Percentiles rank a stretch among this genome's conserved stretches.
Evolutionary conservation across 2,888 invertebrate genomes (phyloP).

Genomic region (Tetragnatha montana): DNA sequence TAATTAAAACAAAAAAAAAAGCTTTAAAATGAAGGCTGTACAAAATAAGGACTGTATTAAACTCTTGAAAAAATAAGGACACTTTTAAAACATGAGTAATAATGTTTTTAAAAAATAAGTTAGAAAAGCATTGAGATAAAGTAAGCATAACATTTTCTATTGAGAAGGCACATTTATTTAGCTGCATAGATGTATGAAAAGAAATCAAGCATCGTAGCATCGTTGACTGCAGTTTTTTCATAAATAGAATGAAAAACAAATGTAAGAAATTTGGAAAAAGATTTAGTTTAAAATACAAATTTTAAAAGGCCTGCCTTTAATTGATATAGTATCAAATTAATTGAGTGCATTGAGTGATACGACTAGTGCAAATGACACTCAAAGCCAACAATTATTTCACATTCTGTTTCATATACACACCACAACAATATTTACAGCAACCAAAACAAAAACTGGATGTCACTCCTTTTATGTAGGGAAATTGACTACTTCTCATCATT

Average conservation of each 20-base stretch:
- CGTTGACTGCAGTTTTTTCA: not conserved
- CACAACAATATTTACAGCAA: not conserved
- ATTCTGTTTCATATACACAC: not conserved
- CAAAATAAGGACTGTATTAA: too few relatives aligned
- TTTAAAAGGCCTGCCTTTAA: not conserved
- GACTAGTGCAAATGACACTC: constrained; percentile 10
- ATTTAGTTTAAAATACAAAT: not conserved
- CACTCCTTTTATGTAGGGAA: not conserved
- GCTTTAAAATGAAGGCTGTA: too few relatives aligned
- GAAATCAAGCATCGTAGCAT: not conserved
- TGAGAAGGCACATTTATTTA: constrained; percentile 10
- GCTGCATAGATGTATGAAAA: not conserved
- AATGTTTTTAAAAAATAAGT: too few relatives aligned
- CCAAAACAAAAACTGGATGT: not conserved
- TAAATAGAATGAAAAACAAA: not conserved
- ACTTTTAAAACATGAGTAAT: too few relatives aligned
- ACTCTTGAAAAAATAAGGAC: too few relatives aligned
- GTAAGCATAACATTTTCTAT: not conserved
- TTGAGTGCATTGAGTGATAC: constrained; percentile 16
- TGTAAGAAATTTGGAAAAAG: not conserved
- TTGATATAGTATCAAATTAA: not conserved
- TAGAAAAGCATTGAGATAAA: too few relatives aligned
- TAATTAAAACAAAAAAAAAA: too few relatives aligned
- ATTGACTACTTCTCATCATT: not conserved
- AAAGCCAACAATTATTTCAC: constrained; percentile 3